Conservation (phyloP, 2,888 invertebrate species). For the Allacma fusca region DNA sequence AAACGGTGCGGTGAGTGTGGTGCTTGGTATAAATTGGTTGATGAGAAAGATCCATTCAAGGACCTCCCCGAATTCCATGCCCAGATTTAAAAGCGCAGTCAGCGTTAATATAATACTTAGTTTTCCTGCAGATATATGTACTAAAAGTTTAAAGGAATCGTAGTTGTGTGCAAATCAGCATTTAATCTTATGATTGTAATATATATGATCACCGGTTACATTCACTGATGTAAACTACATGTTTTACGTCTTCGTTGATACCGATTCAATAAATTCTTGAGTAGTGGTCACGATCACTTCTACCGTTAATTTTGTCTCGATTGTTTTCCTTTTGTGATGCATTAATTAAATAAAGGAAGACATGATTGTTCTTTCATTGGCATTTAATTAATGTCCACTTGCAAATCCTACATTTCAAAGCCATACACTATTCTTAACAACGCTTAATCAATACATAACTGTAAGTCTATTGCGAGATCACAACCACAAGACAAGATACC, state of each 20-base stretch:
- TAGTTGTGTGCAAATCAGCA: conserved; percentile 11
- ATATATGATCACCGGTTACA: conserved; percentile 3
- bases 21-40: conserved; percentile 92
- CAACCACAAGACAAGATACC: conserved; percentile 60
- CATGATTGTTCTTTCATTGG: background rate
- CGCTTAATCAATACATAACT: too few relatives aligned
- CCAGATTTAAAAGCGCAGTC: conserved; percentile 23
- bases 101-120: background rate
- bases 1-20: conserved; percentile 96
- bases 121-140: background rate
- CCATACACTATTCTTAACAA: too few relatives aligned
- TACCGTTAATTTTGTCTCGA: background rate
- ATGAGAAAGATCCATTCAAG: conserved; percentile 61
- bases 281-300: conserved; percentile 9
- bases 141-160: conserved; percentile 7
- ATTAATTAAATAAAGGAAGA: background rate
- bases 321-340: background rate
- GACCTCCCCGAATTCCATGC: conserved; percentile 30
- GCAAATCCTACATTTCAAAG: too few relatives aligned
- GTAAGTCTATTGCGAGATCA: conserved; percentile 53
- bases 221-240: background rate
- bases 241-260: conserved; percentile 16
- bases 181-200: conserved; percentile 11
- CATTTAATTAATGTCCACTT: background rate
- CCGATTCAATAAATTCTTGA: conserved; percentile 24